phyloP scores from a whole-genome alignment of 1,140 invertebrate species.

The Hesperophylax magnus region DNA sequence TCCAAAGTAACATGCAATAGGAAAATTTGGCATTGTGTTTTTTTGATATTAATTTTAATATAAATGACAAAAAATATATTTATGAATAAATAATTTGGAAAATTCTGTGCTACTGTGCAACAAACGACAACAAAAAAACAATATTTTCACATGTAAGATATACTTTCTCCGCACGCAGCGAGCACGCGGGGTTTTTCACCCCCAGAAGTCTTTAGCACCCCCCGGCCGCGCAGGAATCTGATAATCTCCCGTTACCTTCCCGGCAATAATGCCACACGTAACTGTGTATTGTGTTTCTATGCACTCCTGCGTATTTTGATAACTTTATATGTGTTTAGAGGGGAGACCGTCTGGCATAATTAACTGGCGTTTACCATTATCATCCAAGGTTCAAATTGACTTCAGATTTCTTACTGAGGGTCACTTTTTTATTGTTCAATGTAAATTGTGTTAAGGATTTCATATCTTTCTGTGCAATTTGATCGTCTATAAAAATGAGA shows the following conservation, averaged over 20 bases:
- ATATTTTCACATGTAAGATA: too few species aligned
- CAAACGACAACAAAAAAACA: too few species aligned
- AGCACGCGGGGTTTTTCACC: not conserved
- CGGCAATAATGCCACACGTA: conserved; percentile 5
- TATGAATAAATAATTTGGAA: too few species aligned
- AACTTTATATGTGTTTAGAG: not conserved
- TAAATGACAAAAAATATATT: too few species aligned
- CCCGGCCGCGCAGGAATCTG: not conserved
- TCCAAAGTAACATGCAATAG: too few species aligned
- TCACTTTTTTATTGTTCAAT: not conserved
- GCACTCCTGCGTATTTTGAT: not conserved
- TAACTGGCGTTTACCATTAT: not conserved
- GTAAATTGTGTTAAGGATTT: too few species aligned
- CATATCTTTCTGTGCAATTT: not conserved
- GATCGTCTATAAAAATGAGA: too few species aligned
- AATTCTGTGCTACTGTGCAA: too few species aligned
- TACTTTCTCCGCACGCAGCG: not conserved
- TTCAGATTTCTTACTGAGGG: not conserved
- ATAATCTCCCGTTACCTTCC: not conserved
- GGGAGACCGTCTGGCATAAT: not conserved
- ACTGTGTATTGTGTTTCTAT: not conserved
- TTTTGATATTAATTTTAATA: too few species aligned
- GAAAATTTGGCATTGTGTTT: too few species aligned
- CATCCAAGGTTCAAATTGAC: not conserved
- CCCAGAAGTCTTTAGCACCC: not conserved